Base-by-base conservation (phyloP, 2,797 vertebrate genomes). In the Morelia viridis region DNA sequence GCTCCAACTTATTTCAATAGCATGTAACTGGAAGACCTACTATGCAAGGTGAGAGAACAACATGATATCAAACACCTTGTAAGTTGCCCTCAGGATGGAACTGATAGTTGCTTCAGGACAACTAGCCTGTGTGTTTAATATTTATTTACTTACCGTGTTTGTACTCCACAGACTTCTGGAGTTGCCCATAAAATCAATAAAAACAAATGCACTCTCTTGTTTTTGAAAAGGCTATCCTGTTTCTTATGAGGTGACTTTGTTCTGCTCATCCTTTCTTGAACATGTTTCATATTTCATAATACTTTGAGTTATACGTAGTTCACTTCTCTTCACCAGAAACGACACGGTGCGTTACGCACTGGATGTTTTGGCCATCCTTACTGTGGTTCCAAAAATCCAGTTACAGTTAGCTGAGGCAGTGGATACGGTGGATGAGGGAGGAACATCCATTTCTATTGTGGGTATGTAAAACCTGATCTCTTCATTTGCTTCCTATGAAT, bases 11-110 rank as follows among this genome's bases (percentile, higher is more conserved):
- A 99, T 99, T 95, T 99, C 99, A 41, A 99, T 99, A 56, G 99
- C 99, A 35, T 99, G 99, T 95, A 99, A 99, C 96, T 99, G 99
- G 99, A 99, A 99, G 95, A 99, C 99, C 0, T 99, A 99, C 96
- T 99, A 99, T 85, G 99, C 99, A 96, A 99, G 99, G 99, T 99
- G 96, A 94, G 94, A 11, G 46, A 12, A 13, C 85, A 10, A 46
- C 93, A 2, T 15, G 0, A 41, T 26, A 28, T 46, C 56, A 80
- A 2, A 89, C 10, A 61, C 50, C 50, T 94, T 64, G 17, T 83
- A 85, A 68, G 1, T 68, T 46, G 1, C 46, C 28, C 6, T 53
- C 57, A 1, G 76, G 26, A 41, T 94, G 60, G 87, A 64, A 1
- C 56, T 93, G 60, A 91, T 65, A 46, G 92, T 90, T 62, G 28